phyloP scores from a whole-genome alignment of 2,113 vertebrate genomes.

The Labeo rohita region DNA sequence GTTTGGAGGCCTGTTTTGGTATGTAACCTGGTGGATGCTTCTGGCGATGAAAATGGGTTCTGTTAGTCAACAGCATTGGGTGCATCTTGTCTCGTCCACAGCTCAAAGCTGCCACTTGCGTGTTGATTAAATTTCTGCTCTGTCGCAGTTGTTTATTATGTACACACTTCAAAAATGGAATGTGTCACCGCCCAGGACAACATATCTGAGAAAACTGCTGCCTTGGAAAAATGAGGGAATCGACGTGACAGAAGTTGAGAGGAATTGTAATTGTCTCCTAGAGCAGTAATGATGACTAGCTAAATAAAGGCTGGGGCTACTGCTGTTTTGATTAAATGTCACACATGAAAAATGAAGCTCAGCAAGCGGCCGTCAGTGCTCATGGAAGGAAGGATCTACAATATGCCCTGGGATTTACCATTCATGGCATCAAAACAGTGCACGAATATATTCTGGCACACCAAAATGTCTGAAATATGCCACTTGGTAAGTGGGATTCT shows the following conservation, averaged over 20 bases:
- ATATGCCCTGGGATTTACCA: slow-evolving; percentile 51
- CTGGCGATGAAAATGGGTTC: slow-evolving; percentile 58
- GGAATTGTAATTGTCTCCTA: slow-evolving; percentile 65
- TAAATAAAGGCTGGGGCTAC: slow-evolving; percentile 55
- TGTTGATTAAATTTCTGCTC: slow-evolving; percentile 63
- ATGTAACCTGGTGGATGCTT: slow-evolving; percentile 62
- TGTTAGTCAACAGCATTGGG: slow-evolving; percentile 62
- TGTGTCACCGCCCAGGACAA: slow-evolving; percentile 42
- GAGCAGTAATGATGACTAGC: slow-evolving; percentile 53
- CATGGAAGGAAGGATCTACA: slow-evolving; percentile 43
- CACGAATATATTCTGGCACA: slow-evolving; percentile 7
- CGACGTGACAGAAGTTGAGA: slow-evolving; percentile 62
- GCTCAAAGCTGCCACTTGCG: slow-evolving; percentile 65
- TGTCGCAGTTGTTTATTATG: slow-evolving; percentile 61
- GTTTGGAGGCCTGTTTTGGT: slow-evolving; percentile 55
- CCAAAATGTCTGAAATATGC: slow-evolving; percentile 12
- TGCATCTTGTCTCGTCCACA: slow-evolving; percentile 61
- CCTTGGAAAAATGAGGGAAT: slow-evolving; percentile 56
- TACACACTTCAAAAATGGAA: slow-evolving; percentile 56
- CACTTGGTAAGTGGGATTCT: neutral
- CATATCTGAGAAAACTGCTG: slow-evolving; percentile 55
- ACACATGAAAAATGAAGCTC: slow-evolving; percentile 55
- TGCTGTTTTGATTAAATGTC: slow-evolving; percentile 58
- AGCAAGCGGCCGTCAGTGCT: slow-evolving; percentile 47
- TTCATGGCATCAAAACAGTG: slow-evolving; percentile 2